Evolutionary conservation across 1,140 invertebrate species (phyloP), one percentile per base, ranked within the genome.

Genomic region (Telenomus remus): DNA sequence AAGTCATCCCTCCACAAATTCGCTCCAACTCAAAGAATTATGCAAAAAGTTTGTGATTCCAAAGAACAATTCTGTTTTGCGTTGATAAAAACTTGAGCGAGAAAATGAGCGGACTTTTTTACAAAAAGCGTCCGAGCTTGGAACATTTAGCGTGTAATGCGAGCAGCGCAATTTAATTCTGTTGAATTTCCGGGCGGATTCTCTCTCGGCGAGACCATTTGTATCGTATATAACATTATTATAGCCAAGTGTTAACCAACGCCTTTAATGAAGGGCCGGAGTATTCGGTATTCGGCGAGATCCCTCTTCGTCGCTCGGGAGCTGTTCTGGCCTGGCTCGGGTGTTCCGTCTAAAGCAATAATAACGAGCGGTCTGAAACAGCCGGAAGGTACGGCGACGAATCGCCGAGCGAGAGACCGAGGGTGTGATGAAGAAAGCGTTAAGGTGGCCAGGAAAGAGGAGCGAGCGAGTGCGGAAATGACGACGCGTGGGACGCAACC

Each of bases 231-330:
- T 82, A 82, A 81, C 75, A 78, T 83, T 82, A 83, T 84, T 82
- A 83, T 79, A 78, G 72, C 79, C 73, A 80, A 84, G 80, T 84
- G 81, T 81, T 81, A 84, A 85, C 80, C 75, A 81, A 84, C 80
- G 77, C 79, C 80, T 79, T 82, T 81, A 82, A 81, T 76, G 72
- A 79, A 80, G 72, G 76, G 64, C 61, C 57, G 66, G 46, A 51
- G 44, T 66, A 59, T 65, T 57, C 56, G 51, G 44, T 63, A 47
- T 71, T 55, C n/a, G n/a, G 55, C 48, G 37, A 13, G 46, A 60
- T 55, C 50, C 48, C 63, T 79, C 66, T 78, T 74, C 61, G 65
- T 68, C 65, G 51, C 48, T 5, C 59, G 43, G 14, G 12, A 19
- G 53, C 42, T 51, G 55, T 65, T 59, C 70, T 50, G 61, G 54